phyloP scores from a whole-genome alignment of 2,797 vertebrate genomes.

The Acanthurus tractus region DNA sequence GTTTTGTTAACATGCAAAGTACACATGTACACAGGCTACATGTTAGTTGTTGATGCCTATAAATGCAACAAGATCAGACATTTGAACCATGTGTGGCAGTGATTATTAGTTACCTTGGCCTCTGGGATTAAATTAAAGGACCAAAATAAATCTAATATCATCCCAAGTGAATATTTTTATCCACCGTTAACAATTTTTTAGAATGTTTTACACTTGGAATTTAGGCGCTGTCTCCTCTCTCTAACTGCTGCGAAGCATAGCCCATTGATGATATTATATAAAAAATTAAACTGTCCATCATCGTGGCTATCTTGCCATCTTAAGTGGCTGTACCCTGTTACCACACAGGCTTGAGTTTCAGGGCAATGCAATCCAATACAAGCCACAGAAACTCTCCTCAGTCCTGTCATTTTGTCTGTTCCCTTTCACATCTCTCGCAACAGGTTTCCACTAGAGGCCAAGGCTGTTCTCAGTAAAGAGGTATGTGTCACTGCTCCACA shows the following conservation, averaged over 20 bases:
- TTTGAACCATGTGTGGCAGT: constrained; percentile 37
- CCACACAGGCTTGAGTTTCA: constrained; percentile 84
- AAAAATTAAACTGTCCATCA: constrained; percentile 84
- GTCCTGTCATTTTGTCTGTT: constrained; percentile 83
- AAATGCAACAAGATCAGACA: constrained; percentile 47
- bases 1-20: constrained; percentile 73
- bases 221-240: constrained; percentile 26
- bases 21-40: constrained; percentile 53
- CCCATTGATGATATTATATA: constrained; percentile 80
- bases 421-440: constrained; percentile 79
- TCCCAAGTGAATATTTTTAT: not conserved
- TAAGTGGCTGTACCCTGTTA: constrained; percentile 88
- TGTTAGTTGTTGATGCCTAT: constrained; percentile 55
- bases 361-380: constrained; percentile 86
- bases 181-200: constrained; percentile 19
- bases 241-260: constrained; percentile 45
- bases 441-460: constrained; percentile 74
- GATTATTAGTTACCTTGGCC: constrained; percentile 60
- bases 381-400: constrained; percentile 80
- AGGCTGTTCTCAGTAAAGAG: constrained; percentile 62
- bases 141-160: constrained; percentile 14
- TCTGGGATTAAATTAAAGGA: constrained; percentile 41
- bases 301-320: constrained; percentile 84
- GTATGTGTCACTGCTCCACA: constrained; percentile 59
- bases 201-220: constrained; percentile 22